Base-by-base conservation (phyloP, 2,797 vertebrate species). In the Caiman crocodilus region DNA sequence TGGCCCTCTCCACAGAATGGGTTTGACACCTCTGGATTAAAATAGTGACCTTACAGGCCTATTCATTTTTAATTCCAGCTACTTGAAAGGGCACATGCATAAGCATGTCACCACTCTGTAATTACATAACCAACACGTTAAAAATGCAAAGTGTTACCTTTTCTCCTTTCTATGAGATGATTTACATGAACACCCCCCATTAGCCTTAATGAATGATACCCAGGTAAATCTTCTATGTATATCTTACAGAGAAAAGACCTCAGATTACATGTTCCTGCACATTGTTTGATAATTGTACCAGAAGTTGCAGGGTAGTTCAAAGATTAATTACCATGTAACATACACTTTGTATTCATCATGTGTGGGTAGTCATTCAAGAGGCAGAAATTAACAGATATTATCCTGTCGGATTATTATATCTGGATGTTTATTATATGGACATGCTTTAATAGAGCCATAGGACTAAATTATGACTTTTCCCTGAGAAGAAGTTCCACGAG, bases 1-100 rank as follows among this genome's bases (percentile, higher is more conserved):
- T 87, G 92, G 55, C 74, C 89, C 84, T 90, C 85, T 71, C 69
- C 32, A 42, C 42, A 42, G 64, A 96, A 90, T 1, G 4, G 78
- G 60, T 85, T 76, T 84, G 87, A 82, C 82, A 79, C 28, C 73
- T 89, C 85, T 71, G 85, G 86, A 61, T 80, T 13, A 88, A 67
- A 57, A 35, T 26, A 55, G 76, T 76, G 86, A 91, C 82, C 90
- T 89, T 55, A 60, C 18, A n/a, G 3, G 84, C 21, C 89, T 90
- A 89, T 94, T 88, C 81, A 85, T 80, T 85, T 88, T 85, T 77
- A 64, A 8, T 82, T 90, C 93, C 89, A 60, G 82, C 94, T 76
- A 30, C 82, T 85, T 79, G 84, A 63, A 94, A 82, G 13, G 79
- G 87, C 85, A 88, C 79, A 56, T 16, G 5, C 23, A 61, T 80